Percentiles rank a stretch among this genome's conserved stretches.
These are phyloP conservation scores for Phytoseiulus persimilis DNA, from an alignment of 2,888 invertebrate genomes.

Conservation along the genomic window DNA sequence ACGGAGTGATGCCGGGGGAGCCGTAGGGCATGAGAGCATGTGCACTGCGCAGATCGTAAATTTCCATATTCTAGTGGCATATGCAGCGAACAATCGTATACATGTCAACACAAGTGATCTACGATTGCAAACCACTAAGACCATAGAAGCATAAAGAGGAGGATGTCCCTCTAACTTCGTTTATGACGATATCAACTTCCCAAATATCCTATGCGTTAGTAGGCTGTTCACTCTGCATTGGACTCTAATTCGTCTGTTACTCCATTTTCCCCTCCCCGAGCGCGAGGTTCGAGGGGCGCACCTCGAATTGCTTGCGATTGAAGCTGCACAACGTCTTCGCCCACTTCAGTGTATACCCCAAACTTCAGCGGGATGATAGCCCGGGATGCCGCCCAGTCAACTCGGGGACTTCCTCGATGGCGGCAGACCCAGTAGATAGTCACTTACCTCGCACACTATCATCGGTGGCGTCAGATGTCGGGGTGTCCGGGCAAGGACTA, in stretches of 20 bases:
- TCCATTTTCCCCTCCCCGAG: background rate
- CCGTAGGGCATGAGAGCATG: background rate
- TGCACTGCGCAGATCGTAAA: background rate
- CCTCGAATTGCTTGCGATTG: no score
- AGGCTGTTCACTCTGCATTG: background rate
- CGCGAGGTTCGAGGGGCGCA: no score
- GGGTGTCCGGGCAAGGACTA: slow-evolving; percentile 22
- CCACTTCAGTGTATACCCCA: no score
- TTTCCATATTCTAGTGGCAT: background rate
- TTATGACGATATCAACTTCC: background rate
- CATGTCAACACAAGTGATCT: background rate
- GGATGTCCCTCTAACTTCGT: background rate
- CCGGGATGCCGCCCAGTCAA: background rate
- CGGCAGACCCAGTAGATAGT: background rate
- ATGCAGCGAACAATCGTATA: background rate
- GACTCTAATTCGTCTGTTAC: background rate
- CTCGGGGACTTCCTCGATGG: background rate
- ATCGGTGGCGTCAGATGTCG: slow-evolving; percentile 18
- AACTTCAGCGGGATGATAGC: no score
- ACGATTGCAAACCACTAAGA: background rate
- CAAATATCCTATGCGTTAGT: background rate
- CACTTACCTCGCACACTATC: slow-evolving; percentile 22
- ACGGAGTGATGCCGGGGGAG: background rate
- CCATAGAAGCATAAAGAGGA: background rate
- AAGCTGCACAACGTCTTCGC: no score